These are phyloP conservation scores for Drosophila basisetae DNA, from an alignment of 2,888 invertebrate species.

Conservation along the genomic window DNA sequence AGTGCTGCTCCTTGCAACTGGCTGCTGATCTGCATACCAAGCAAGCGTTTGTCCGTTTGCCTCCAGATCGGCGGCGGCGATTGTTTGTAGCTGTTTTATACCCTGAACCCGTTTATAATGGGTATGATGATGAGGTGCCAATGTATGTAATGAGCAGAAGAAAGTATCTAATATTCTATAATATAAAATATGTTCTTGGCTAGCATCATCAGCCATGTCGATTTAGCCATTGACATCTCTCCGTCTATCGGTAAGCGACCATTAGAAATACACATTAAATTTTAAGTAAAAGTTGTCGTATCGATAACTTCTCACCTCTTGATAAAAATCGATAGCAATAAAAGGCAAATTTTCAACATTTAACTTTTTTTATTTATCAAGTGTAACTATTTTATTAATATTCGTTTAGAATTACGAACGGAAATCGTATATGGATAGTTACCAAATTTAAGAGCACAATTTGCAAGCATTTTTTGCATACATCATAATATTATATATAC, in stretches of 20 bases:
- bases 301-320: neutral
- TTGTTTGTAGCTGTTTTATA: conserved; percentile 74
- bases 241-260: neutral
- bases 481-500: neutral
- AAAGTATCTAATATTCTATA: neutral
- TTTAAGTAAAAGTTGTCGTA: too few species aligned
- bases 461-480: neutral
- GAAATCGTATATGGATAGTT: neutral
- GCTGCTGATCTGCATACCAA: conserved; percentile 80
- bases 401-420: neutral
- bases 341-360: too few species aligned
- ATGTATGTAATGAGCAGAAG: too few species aligned
- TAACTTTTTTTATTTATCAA: neutral
- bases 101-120: neutral
- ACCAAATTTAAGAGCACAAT: neutral
- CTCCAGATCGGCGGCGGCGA: conserved; percentile 78
- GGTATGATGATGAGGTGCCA: neutral
- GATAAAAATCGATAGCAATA: neutral
- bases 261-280: neutral
- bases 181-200: too few species aligned
- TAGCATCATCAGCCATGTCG: neutral
- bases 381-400: neutral
- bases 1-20: conserved; percentile 40
- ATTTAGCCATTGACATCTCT: neutral
- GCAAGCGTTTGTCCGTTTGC: conserved; percentile 44